Percentiles rank a stretch among this genome's conserved stretches.
Evolutionary conservation across 1,140 invertebrate species (phyloP).

Genomic region (Cydia fagiglandana): DNA sequence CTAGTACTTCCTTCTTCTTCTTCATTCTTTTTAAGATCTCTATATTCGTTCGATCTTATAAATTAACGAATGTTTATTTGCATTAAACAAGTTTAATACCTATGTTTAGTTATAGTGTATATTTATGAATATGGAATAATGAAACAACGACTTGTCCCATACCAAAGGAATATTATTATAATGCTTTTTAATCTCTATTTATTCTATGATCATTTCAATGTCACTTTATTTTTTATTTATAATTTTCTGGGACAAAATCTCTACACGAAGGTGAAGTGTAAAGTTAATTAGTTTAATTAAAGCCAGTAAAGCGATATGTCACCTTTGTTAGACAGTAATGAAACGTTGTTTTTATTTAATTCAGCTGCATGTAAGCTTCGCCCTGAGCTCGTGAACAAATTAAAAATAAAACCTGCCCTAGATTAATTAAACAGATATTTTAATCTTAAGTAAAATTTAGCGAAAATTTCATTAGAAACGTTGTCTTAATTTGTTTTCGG

Average conservation of each 20-base stretch:
- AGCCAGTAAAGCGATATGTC: not conserved
- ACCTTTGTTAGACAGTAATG: not conserved
- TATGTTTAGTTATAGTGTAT: too few species aligned
- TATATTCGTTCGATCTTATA: too few species aligned
- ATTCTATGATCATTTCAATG: too few species aligned
- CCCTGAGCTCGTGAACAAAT: slow-evolving; percentile 51
- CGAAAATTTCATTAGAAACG: slow-evolving; percentile 27
- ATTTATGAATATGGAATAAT: too few species aligned
- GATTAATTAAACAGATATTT: slow-evolving; percentile 46
- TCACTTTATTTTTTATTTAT: too few species aligned
- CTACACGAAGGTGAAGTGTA: not conserved
- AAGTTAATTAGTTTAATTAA: slow-evolving; percentile 8
- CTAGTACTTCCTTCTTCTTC: too few species aligned
- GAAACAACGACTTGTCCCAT: too few species aligned
- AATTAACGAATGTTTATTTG: too few species aligned
- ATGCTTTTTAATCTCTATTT: too few species aligned
- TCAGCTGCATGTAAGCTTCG: slow-evolving; percentile 52
- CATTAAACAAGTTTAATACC: too few species aligned
- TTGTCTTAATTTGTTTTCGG: slow-evolving; percentile 18
- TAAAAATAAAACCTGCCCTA: slow-evolving; percentile 48
- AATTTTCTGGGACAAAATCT: not conserved
- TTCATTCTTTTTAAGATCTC: too few species aligned
- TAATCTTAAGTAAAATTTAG: slow-evolving; percentile 23
- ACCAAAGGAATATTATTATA: too few species aligned
- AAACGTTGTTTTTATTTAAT: slow-evolving; percentile 52